A percentile compares a stretch with the other conserved stretches of the same genome.
phyloP scores from a whole-genome alignment of 2,888 invertebrate genomes.

The Lepidocyrtinus sp. region DNA sequence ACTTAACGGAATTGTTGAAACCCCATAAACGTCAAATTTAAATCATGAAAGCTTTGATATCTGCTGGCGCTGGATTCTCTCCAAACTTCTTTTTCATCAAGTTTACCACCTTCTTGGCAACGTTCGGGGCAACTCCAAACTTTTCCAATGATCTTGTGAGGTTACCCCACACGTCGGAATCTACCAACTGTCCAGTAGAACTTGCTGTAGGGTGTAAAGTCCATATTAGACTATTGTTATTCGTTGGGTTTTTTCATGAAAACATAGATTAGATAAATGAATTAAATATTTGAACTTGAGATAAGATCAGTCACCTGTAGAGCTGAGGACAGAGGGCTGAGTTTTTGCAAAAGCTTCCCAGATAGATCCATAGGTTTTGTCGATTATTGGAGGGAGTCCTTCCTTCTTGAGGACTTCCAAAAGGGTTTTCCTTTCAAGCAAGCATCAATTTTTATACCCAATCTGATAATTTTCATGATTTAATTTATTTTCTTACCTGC shows the following conservation, averaged over 20 bases:
- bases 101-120: conserved; percentile 19
- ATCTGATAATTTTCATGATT: no score
- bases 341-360: conserved; percentile 69
- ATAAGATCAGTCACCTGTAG: conserved; percentile 52
- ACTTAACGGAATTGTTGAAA: neutral
- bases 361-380: conserved; percentile 65
- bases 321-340: conserved; percentile 67
- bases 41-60: conserved; percentile 30
- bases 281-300: neutral
- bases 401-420: conserved; percentile 63
- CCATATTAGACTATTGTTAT: no score
- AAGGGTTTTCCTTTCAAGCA: conserved; percentile 61
- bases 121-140: conserved; percentile 16
- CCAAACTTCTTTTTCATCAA: conserved; percentile 35
- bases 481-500: no score
- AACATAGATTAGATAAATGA: neutral
- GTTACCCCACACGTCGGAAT: conserved; percentile 66
- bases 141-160: conserved; percentile 59
- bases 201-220: conserved; percentile 40
- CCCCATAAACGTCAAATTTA: neutral
- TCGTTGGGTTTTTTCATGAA: no score
- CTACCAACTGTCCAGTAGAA: conserved; percentile 60
- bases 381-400: conserved; percentile 64
- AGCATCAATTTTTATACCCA: no score
- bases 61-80: conserved; percentile 31